phyloP scores from a whole-genome alignment of 1,140 invertebrate species.

The Trichonephila clavipes region DNA sequence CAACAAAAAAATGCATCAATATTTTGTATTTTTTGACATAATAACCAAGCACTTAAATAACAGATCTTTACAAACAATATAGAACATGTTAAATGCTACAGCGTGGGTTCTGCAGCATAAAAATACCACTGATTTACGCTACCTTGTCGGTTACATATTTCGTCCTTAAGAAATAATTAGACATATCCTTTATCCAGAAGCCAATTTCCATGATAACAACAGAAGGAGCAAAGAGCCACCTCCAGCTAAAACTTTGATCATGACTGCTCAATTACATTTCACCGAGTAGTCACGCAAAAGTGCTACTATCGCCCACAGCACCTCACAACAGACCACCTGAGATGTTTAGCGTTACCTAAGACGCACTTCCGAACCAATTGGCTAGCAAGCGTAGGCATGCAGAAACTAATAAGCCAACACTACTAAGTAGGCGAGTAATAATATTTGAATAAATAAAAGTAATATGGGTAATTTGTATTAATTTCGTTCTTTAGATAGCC shows the following conservation, averaged over 20 bases:
- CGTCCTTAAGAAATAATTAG: not conserved
- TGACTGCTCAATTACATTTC: not conserved
- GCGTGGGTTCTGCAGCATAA: not conserved
- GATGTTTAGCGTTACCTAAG: not conserved
- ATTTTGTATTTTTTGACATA: no score
- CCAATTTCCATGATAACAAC: not conserved
- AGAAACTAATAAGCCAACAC: not conserved
- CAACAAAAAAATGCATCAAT: no score
- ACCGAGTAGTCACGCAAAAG: conserved; percentile 1
- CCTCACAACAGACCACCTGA: not conserved
- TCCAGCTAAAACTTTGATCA: not conserved
- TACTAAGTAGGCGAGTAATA: not conserved
- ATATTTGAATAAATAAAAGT: conserved; percentile 32
- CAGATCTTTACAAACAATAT: not conserved
- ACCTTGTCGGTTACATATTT: not conserved
- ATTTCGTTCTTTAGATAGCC: not conserved
- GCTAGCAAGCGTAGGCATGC: not conserved
- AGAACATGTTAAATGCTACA: not conserved
- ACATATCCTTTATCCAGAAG: not conserved
- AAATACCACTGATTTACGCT: not conserved
- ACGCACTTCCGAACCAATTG: not conserved
- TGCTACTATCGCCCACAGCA: not conserved
- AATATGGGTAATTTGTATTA: conserved; percentile 22
- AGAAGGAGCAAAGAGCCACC: not conserved
- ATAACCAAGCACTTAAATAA: no score